A percentile compares a stretch with the other conserved stretches of the same genome.
phyloP scores from a whole-genome alignment of 2,888 invertebrate genomes.

The Allophyes oxyacanthae region DNA sequence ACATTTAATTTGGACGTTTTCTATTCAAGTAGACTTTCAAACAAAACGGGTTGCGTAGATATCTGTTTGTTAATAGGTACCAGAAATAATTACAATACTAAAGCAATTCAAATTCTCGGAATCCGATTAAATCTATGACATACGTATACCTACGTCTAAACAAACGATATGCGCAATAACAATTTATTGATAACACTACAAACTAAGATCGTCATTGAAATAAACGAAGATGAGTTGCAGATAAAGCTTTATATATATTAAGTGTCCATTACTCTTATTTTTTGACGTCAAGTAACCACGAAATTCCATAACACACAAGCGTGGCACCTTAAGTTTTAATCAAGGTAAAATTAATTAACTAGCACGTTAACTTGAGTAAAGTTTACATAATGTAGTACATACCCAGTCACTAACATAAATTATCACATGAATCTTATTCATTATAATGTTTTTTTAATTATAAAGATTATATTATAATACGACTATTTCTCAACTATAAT shows the following conservation, averaged over 20 bases:
- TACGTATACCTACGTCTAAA: conserved; percentile 10
- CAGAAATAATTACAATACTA: conserved; percentile 13
- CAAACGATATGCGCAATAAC: conserved; percentile 44
- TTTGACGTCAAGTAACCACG: no score
- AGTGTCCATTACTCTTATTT: not conserved
- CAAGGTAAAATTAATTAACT: not conserved
- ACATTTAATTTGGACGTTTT: conserved; percentile 8
- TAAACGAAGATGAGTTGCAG: conserved; percentile 8
- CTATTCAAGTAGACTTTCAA: conserved; percentile 6
- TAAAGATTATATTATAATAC: no score
- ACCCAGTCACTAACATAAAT: no score
- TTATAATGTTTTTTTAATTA: no score
- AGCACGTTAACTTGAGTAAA: not conserved
- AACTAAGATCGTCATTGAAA: conserved; percentile 19
- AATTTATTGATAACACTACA: conserved; percentile 46
- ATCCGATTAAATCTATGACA: conserved; percentile 23
- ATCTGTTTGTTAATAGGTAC: conserved; percentile 8
- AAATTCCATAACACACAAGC: not conserved
- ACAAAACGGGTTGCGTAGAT: not conserved
- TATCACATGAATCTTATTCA: no score
- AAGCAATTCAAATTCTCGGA: conserved; percentile 21
- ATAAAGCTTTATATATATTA: no score
- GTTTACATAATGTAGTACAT: not conserved
- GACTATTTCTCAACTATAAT: no score
- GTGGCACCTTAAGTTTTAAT: not conserved